phyloP scores from a whole-genome alignment of 37 sponge, comb jelly and placozoan species.

The Ephydatia muelleri region DNA sequence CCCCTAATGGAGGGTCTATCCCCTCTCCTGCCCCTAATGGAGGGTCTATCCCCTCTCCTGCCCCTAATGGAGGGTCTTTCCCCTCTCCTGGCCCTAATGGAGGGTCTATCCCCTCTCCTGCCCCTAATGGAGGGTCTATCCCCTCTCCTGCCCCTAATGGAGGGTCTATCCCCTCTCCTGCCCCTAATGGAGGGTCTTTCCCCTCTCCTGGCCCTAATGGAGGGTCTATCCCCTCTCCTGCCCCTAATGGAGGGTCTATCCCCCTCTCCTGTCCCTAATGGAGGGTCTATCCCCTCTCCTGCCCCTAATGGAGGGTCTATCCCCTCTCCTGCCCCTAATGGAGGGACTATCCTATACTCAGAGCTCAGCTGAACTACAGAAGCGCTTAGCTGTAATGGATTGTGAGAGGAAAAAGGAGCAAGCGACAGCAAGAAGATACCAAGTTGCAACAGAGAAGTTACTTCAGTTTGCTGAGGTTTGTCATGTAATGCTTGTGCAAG shows the following conservation, averaged over 20 bases:
- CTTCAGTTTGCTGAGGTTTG: slow-evolving; percentile 62
- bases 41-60: too few species aligned
- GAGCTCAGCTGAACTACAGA: slow-evolving; percentile 32
- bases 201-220: neutral
- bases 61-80: too few species aligned
- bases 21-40: slow-evolving; percentile 3
- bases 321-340: too few species aligned
- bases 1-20: neutral
- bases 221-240: neutral
- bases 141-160: slow-evolving; percentile 3
- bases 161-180: too few species aligned
- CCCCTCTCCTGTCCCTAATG: too few species aligned
- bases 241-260: neutral
- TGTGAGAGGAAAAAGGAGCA: slow-evolving; percentile 65
- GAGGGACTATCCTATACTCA: neutral
- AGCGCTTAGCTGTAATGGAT: slow-evolving; percentile 45
- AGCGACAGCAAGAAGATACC: slow-evolving; percentile 30
- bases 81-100: too few species aligned
- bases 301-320: neutral
- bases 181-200: too few species aligned
- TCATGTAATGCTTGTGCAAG: neutral
- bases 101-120: too few species aligned
- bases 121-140: neutral
- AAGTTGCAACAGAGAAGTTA: slow-evolving; percentile 64
- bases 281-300: neutral